These are phyloP conservation scores for Probaryconus sp. DNA, from an alignment of 1,140 invertebrate genomes.

Conservation along the genomic window DNA sequence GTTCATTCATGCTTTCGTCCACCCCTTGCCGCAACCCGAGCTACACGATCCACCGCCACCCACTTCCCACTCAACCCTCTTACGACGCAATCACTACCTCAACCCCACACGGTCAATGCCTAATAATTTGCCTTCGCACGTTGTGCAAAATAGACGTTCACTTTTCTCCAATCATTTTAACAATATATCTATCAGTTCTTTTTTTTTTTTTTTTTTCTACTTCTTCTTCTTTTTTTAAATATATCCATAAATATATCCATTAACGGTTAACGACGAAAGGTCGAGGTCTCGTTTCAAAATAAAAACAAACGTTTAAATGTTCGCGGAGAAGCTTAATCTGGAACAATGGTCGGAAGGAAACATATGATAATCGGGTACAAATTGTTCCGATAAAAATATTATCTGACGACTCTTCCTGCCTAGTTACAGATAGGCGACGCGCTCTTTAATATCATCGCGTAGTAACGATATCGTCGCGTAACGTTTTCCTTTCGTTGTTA, in stretches of 20 bases:
- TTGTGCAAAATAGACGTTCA: slow-evolving; percentile 5
- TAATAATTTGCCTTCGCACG: not conserved
- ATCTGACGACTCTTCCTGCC: slow-evolving; percentile 68
- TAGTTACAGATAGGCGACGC: slow-evolving; percentile 19
- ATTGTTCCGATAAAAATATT: slow-evolving; percentile 63
- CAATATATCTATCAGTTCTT: not conserved
- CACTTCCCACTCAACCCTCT: slow-evolving; percentile 35
- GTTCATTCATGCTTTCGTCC: slow-evolving; percentile 75
- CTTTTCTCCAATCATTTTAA: not conserved
- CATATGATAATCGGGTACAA: slow-evolving; percentile 66
- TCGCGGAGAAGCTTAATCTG: slow-evolving; percentile 15
- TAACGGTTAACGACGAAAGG: slow-evolving; percentile 2
- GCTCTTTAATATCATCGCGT: not conserved
- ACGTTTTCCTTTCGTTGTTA: not conserved
- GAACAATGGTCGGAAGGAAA: slow-evolving; percentile 67
- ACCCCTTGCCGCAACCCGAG: slow-evolving; percentile 40
- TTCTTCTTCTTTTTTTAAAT: too few relatives aligned
- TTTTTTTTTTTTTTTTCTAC: not conserved
- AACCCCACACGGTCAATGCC: not conserved
- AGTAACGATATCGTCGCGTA: not conserved
- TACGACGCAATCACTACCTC: slow-evolving; percentile 44
- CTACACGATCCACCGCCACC: slow-evolving; percentile 27
- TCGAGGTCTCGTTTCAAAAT: slow-evolving; percentile 30
- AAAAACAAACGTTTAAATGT: slow-evolving; percentile 10
- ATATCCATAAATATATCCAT: too few relatives aligned